Evolutionary conservation across 2,888 invertebrate species (phyloP), one percentile per base, ranked within the genome.

Genomic region (Gortyna flavago): DNA sequence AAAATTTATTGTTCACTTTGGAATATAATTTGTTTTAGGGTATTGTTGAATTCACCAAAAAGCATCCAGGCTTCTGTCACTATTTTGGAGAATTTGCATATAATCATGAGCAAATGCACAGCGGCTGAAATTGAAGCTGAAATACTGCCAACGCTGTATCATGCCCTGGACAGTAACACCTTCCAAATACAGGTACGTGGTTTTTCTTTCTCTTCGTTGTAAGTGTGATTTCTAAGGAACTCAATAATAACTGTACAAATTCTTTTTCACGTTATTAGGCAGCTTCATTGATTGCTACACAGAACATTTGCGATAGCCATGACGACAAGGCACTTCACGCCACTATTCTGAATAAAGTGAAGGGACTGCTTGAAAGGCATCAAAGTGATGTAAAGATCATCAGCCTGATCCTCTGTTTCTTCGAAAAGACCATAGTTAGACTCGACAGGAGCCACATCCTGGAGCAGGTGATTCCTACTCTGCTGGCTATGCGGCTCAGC

Each of bases 381-480:
- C 97, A 97, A 83, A 97, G 97, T 72, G 99, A 99, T 92, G 97
- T 98, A 54, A 98, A 98, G 93, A 97, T 99, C 75, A 97, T 98
- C 62, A 97, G 98, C 89, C 98, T 98, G 89, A 98, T 98, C 25
- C 96, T 99, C 7, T 97, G 98, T 32, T 98, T 98, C 92, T 97
- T 98, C 74, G 99, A 99, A 94, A 97, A 98, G 90, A 98, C 98
- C 32, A 96, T 99, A 85, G 97, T 98, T 89, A 98, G 98, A 87
- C 97, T 99, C 87, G 99, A 99, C 89, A 98, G 98, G 91, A 97
- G 97, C 79, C 98, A 99, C 94, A 98, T 99, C 79, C 97, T 99
- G 89, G 99, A 99, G 90, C 98, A 99, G 90, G 98, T 99, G 67
- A 97, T 99, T 86, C 99, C 99, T 1, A 97, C 99, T 85, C 97